A percentile compares a stretch with the other conserved stretches of the same genome.
Conservation (phyloP, 2,888 invertebrate species). For the Andrena flavipes region DNA sequence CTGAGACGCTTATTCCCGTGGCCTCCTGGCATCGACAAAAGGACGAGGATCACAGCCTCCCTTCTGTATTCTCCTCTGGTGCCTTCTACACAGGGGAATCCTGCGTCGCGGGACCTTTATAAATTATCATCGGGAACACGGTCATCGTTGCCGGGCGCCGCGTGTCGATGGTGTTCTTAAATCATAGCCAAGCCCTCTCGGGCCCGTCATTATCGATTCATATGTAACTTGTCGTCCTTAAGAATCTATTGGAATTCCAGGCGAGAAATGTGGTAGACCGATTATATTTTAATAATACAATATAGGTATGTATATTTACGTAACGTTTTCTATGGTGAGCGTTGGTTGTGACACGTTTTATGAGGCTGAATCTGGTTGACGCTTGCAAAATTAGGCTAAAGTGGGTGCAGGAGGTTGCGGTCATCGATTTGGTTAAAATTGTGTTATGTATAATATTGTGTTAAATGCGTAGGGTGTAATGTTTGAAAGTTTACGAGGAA, state of each 20-base stretch:
- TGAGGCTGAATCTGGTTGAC: too few relatives aligned
- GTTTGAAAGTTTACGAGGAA: too few relatives aligned
- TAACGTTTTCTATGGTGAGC: too few relatives aligned
- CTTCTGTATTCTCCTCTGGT: constrained; percentile 23
- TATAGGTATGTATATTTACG: too few relatives aligned
- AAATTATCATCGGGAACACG: constrained; percentile 47
- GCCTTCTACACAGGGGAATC: constrained; percentile 17
- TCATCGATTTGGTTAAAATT: too few relatives aligned
- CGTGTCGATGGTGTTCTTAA: constrained; percentile 1
- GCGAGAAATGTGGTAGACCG: too few relatives aligned
- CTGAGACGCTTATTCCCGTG: constrained; percentile 50
- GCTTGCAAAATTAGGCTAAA: too few relatives aligned
- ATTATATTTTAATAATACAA: too few relatives aligned
- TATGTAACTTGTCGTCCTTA: constrained; percentile 18
- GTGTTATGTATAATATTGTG: too few relatives aligned
- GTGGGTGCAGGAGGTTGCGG: too few relatives aligned
- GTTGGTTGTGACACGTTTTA: too few relatives aligned
- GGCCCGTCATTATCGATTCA: constrained; percentile 32
- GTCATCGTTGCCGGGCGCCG: constrained; percentile 35
- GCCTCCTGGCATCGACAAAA: constrained; percentile 55
- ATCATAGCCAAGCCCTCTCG: background rate
- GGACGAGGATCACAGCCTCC: constrained; percentile 1
- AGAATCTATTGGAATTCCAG: background rate
- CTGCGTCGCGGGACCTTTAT: constrained; percentile 12
- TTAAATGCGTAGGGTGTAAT: too few relatives aligned